Evolutionary conservation across 2,113 vertebrate genomes (phyloP), one percentile per base, ranked within the genome.

Genomic region (Addax nasomaculatus): DNA sequence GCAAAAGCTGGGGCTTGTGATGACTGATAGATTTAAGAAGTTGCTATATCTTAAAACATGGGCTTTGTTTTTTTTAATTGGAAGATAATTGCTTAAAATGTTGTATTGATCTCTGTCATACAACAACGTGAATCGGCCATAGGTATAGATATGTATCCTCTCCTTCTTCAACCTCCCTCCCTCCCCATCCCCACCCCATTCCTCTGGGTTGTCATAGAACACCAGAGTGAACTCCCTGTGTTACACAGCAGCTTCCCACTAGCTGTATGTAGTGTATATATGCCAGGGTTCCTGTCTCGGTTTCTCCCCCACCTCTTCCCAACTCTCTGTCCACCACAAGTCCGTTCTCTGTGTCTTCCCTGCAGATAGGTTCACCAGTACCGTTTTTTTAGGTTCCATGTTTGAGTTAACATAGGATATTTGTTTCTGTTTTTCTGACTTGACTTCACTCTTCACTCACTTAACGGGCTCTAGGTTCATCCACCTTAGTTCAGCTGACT

Each of bases 1-100:
- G 1, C 96, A 89, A 95, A 94, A 89, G 30, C 36, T 90, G 88
- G 43, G 19, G 30, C 27, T 78, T 97, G 85, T 23, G 19, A 88
- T 95, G 92, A 33, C 70, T 94, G 43, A 94, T 81, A 36, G 90
- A 93, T 25, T 55, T 90, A 88, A 90, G 36, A 95, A 93, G 12
- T 91, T 95, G 15, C 30, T 97, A 0, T 90, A 21, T 89, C 43
- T 67, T 96, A 85, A 45, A 95, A 57, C 43, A 58, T 49, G 25
- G 25, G 15, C 39, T 90, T 78, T 39, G 39, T 43, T 73, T 43
- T 73, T 70, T 76, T 7, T 1, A 43, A 43, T 43, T 76, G 36
- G 70, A 76, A 36, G 23, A 27, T 43, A 76, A 76, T 43, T 76
- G 39, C 70, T 43, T 76, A 76, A 43, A 76, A 43, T 76, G 39